Conservation (phyloP, 2,888 invertebrate genomes). For the Meliscaeva auricollis region DNA sequence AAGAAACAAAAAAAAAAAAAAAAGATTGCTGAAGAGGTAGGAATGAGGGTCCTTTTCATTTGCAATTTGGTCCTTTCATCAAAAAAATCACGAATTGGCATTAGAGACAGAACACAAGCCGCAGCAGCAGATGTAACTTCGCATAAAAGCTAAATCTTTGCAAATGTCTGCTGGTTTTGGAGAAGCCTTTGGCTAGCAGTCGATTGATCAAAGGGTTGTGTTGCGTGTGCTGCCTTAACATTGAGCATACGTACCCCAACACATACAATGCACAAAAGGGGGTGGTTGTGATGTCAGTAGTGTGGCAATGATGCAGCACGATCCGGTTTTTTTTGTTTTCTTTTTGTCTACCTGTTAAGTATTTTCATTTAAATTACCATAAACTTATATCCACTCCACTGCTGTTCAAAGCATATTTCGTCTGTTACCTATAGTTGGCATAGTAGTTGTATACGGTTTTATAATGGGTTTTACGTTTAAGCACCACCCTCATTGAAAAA, state of each 20-base stretch:
- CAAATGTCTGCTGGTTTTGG: conserved; percentile 11
- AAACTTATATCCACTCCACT: neutral
- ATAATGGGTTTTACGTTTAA: conserved; percentile 22
- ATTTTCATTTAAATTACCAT: conserved; percentile 71
- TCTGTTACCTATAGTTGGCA: conserved; percentile 35
- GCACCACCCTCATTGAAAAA: conserved; percentile 18
- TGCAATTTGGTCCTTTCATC: conserved; percentile 64
- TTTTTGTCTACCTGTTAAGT: conserved; percentile 73
- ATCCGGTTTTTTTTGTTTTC: conserved; percentile 70
- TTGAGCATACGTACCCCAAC: conserved; percentile 19
- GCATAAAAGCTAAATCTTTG: conserved; percentile 34
- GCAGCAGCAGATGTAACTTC: conserved; percentile 40
- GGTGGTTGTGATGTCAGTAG: conserved; percentile 28
- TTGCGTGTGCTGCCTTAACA: conserved; percentile 30
- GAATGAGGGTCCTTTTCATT: conserved; percentile 43
- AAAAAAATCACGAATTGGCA: conserved; percentile 67
- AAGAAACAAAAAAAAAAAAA: conserved; percentile 8
- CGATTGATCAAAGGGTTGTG: conserved; percentile 50
- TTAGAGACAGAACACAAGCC: conserved; percentile 39
- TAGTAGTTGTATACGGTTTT: conserved; percentile 26
- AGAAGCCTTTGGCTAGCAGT: conserved; percentile 42
- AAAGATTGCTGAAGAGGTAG: neutral
- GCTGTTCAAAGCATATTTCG: neutral
- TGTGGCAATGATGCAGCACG: conserved; percentile 59
- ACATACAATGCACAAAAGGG: conserved; percentile 7